A percentile compares a stretch with the other conserved stretches of the same genome.
phyloP scores from a whole-genome alignment of 2,113 vertebrate species.

The Salvator merianae region DNA sequence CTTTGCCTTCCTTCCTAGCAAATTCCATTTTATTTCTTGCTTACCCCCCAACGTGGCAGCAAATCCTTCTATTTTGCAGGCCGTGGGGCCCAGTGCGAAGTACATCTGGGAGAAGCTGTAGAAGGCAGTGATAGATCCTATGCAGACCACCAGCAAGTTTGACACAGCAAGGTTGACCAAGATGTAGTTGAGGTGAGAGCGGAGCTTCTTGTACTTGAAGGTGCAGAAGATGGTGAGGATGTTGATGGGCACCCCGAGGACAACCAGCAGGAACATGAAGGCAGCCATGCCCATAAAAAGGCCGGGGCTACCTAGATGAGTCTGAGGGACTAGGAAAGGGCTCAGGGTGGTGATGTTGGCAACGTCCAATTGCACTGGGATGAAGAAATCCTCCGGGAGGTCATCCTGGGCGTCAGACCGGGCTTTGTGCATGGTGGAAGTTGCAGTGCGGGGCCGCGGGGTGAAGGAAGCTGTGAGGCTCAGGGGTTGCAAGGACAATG shows the following conservation, averaged over 20 bases:
- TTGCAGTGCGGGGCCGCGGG: background rate
- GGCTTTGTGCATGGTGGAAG: conserved; percentile 60
- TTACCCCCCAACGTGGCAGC: conserved; percentile 75
- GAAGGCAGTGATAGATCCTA: conserved; percentile 76
- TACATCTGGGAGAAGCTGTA: conserved; percentile 75
- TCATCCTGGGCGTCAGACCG: conserved; percentile 52
- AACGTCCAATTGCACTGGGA: conserved; percentile 73
- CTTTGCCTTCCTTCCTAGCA: background rate
- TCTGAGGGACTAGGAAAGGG: conserved; percentile 80
- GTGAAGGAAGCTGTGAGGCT: too few relatives aligned
- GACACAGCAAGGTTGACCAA: conserved; percentile 78
- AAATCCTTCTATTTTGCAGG: conserved; percentile 81
- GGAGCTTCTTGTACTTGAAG: conserved; percentile 76
- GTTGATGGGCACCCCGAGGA: conserved; percentile 69
- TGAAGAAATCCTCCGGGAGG: conserved; percentile 77
- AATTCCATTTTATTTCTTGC: background rate
- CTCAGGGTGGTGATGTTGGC: conserved; percentile 73
- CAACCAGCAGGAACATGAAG: conserved; percentile 75
- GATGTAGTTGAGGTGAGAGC: conserved; percentile 84
- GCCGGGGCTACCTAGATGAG: conserved; percentile 71
- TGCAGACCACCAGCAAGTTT: conserved; percentile 73
- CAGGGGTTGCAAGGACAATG: background rate
- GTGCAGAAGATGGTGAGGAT: conserved; percentile 74
- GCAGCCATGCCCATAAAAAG: conserved; percentile 73
- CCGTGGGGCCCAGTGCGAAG: conserved; percentile 70